Base-by-base conservation (phyloP, 64 coral and sea anemone species). In the Platygyra sinensis region DNA sequence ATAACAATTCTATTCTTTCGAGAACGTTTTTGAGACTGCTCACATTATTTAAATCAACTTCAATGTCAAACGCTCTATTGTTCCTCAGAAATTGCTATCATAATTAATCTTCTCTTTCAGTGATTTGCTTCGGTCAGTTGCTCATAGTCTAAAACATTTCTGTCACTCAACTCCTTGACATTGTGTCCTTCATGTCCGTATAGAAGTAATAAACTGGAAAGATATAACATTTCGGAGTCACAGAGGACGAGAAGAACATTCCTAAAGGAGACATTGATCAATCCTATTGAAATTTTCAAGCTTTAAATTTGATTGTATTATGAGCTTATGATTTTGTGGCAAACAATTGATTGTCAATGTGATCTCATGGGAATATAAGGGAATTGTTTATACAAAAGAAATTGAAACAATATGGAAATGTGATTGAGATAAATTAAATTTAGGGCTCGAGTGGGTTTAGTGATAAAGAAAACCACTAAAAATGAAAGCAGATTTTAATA, bases 21-120 rank as follows among this genome's bases (percentile, higher is more conserved):
- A 49, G 64, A 71, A 39, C 63, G 22, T 71, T 82, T 64, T 55
- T 63, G 42, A 64, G 32, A 82, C 30, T 14, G 60, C 32, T 20
- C 59, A 2, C 11, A 82, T 65, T 36, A 82, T 82, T 65, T 12
- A 69, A 82, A 16, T 39, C 60, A 65, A 32, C 31, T 8, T 60
- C 30, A 61, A 64, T 82, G 31, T 82, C 59, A 62, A 82, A 38
- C 20, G 80, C 31, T 65, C 80, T 31, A 62, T 82, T 82, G 80
- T 82, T 39, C 39, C 29, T 20, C 22, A 17, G 18, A 10, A 79
- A 82, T 82, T 65, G 22, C 80, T 46, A 64, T 64, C 30, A 61
- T 82, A 30, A 22, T 39, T 46, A 64, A 65, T 39, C 60, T 10
- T 3, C 8, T 13, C 19, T 12, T 10, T 65, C 10, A 69, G 9